Evolutionary conservation across 2,888 invertebrate genomes (phyloP).

Genomic region (Trachelus troglodyta): DNA sequence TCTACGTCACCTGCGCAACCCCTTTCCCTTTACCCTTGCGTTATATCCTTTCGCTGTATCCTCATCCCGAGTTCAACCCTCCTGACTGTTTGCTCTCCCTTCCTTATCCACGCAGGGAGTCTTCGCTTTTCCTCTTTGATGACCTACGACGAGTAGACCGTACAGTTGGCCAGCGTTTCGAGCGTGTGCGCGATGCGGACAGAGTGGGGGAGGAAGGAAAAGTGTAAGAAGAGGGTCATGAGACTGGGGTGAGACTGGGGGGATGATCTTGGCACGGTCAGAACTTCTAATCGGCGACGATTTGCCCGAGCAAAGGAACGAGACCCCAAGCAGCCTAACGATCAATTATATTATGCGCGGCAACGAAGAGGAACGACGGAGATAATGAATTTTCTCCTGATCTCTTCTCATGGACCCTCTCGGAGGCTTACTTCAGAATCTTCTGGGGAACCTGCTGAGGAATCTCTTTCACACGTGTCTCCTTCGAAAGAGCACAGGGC

Average conservation of each 20-base stretch:
- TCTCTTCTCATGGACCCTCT: conserved; percentile 17
- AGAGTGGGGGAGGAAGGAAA: background rate
- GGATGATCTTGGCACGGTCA: background rate
- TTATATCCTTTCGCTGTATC: background rate
- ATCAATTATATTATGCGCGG: conserved; percentile 4
- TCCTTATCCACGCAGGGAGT: background rate
- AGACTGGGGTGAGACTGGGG: background rate
- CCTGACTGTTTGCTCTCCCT: background rate
- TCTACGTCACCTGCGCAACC: background rate
- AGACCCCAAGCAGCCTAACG: conserved; percentile 36
- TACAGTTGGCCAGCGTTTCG: background rate
- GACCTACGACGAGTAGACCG: background rate
- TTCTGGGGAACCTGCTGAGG: background rate
- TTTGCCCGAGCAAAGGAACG: conserved; percentile 11
- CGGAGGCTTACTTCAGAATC: background rate
- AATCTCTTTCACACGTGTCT: background rate
- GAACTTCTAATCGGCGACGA: background rate
- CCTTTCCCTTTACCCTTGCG: background rate
- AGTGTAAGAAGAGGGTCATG: background rate
- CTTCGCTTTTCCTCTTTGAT: background rate
- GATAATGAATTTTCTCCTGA: conserved; percentile 56
- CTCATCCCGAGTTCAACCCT: background rate
- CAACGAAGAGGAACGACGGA: conserved; percentile 49
- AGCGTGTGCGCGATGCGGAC: background rate
- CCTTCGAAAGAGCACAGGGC: background rate